Base-by-base conservation (phyloP, 2,113 vertebrate species). In the Motacilla alba region DNA sequence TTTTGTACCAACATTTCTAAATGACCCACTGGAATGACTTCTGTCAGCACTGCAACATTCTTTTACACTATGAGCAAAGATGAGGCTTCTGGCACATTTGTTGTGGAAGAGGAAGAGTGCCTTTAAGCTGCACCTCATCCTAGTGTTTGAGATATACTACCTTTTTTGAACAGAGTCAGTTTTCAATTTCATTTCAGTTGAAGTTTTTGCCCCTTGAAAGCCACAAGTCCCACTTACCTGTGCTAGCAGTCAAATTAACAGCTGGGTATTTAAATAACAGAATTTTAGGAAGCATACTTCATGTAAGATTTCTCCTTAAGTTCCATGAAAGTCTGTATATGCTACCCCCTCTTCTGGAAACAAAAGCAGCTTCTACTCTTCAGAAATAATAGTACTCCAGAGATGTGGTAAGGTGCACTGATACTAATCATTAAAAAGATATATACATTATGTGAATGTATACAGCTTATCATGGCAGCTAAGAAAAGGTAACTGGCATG, bases 331-430 rank as follows among this genome's bases (percentile, higher is more conserved):
- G 33, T 76, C 44, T 35, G 7, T 21, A 69, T 26, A 58, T 28
- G 18, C 15, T 31, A 79, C 52, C 31, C 17, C 24, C 49, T 26
- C 35, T 5, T 56, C 14, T 47, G 41, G 15, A 68, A 90, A 83
- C 37, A 56, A 83, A 75, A 68, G 4, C 30, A 80, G 39, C 19
- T 84, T 90, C 74, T 44, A 74, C 13, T 19, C 27, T 76, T 91
- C 72, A 63, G 62, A 86, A 85, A 58, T 21, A 80, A 49, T 5
- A 86, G 64, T 39, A 47, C 31, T 53, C 31, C 37, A 82, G 66
- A 82, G 72, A 43, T n/a, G 33, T 0, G 2, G 2, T 10, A 59
- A 74, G 6, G 3, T 1, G 43, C 21, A n/a, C 13, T 18, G 21
- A 77, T 47, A 55, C 16, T 50, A 56, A 63, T 2, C 68, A 10